Evolutionary conservation across 2,888 invertebrate genomes (phyloP), one percentile per base, ranked within the genome.

Genomic region (Nipponacmea schrenckii): DNA sequence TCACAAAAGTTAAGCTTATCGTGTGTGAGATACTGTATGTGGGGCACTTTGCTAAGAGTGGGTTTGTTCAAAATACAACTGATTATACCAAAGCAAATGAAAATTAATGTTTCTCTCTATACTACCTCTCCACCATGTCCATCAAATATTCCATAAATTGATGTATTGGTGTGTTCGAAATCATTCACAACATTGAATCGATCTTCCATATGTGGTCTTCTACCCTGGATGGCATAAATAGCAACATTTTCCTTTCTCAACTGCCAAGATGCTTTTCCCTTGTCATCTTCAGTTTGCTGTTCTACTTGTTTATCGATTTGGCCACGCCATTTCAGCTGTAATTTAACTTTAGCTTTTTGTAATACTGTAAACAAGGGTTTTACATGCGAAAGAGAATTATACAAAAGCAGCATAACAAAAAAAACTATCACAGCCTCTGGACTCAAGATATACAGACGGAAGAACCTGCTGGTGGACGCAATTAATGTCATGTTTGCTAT

Each of bases 201-300:
- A 89, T 97, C 97, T 91, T 97, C 97, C 97, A 97, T 97, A 79
- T 94, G 94, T 76, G 94, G 93, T 84, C 97, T 91, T 77, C 96
- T 92, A 2, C 97, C 97, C 90, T 96, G 94, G 75, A 97, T 93
- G 44, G 97, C 96, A 90, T 94, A 97, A 63, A 94, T 96, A 44
- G 95, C 95, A 81, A 95, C 93, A 76, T 93, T 91, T 8, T 92
- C 92, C 67, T 93, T 92, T 84, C 93, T 92, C 74, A 94, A 90
- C 85, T 96, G 94, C 96, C 96, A 96, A 4, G 87, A 85, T 1
- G 83, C 82, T 69, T 81, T 83, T 10, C 71, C 79, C 50, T 79
- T 79, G 64, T 78, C 79, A 48, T 69, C 70, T 44, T 67, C 67
- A 31, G 71, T 64, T 15, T 68, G 68, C n/a, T 68, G 62, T 14